phyloP scores from a whole-genome alignment of 2,888 invertebrate genomes.

The Pyrocoelia pectoralis region DNA sequence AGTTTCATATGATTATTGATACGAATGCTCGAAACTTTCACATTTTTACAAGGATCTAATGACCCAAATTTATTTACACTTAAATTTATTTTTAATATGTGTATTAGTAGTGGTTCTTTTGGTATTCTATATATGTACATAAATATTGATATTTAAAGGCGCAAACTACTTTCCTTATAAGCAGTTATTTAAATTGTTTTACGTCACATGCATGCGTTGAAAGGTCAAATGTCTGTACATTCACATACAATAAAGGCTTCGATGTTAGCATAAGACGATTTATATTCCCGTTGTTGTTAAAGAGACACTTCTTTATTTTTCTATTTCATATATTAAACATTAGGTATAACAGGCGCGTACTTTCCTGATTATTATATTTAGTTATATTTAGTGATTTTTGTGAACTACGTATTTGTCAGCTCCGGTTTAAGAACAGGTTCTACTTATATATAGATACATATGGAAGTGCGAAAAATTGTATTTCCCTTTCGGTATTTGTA shows the following conservation, averaged over 20 bases:
- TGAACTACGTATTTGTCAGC: too few relatives aligned
- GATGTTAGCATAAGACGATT: slow-evolving; percentile 4
- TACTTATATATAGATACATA: too few relatives aligned
- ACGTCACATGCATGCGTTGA: slow-evolving; percentile 19
- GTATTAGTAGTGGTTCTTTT: neutral
- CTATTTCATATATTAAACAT: too few relatives aligned
- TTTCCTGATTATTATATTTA: too few relatives aligned
- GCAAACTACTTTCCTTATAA: slow-evolving; percentile 12
- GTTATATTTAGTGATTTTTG: too few relatives aligned
- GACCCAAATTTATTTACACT: neutral
- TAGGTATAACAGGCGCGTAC: too few relatives aligned
- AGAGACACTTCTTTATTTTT: neutral
- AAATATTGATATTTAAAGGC: slow-evolving; percentile 4
- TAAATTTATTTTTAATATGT: neutral
- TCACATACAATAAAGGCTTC: slow-evolving; percentile 16
- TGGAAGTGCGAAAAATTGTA: too few relatives aligned
- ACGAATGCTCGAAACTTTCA: slow-evolving; percentile 4
- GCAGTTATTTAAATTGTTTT: slow-evolving; percentile 20
- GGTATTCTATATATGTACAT: slow-evolving; percentile 11
- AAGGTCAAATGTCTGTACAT: slow-evolving; percentile 21
- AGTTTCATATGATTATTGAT: slow-evolving; percentile 6
- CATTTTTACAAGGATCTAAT: slow-evolving; percentile 10
- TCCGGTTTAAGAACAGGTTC: too few relatives aligned
- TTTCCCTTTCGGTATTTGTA: too few relatives aligned
- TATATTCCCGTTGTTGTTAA: slow-evolving; percentile 2